Base-by-base conservation (phyloP, 23 tunicate species). In the Halocynthia roretzi region DNA sequence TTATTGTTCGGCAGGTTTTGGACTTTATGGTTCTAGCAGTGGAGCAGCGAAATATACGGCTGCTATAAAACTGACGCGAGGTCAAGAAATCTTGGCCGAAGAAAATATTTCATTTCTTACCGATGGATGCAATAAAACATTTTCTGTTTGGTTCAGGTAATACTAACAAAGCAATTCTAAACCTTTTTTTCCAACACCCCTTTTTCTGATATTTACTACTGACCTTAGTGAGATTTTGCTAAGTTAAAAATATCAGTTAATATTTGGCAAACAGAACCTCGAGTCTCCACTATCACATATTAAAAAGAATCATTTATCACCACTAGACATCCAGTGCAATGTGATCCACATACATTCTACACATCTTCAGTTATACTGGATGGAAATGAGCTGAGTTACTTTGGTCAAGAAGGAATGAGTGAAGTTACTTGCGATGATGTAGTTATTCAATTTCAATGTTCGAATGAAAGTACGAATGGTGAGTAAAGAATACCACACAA, bases 391-490 rank as follows among this genome's bases (percentile, higher is more conserved):
- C 82, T 89, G 50, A 89, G 96, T 61, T 89, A 89, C 65, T 89
- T 89, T 85, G 96, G 96, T 54, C 96, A 89, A 80, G 96, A 89
- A 51, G 96, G 96, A 21, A 56, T 89, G 60, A 77, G 80, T 15
- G 96, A 89, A 75, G 96, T 89, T 7, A 80, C 62, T 17, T 83
- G 96, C 63, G 83, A 78, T 60, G 96, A 78, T 9, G 83, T 89
- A 8, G 76, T 83, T n/a, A 83, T 89, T 7, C 96, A 89, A 56
- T 89, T 89, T 56, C 96, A 89, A 50, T 89, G 96, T 54, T 89
- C 96, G 31, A 84, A 77, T 80, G 96, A 89, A 50, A 89, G 96
- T 57, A 89, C 96, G 15, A 89, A 89, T 71, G 96, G 96, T 69
- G 22, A 8, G 78, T 50, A 54, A 10, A 15, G 0, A 2, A 22